Base-by-base conservation (phyloP, 1,140 invertebrate species). In the Battus philenor region DNA sequence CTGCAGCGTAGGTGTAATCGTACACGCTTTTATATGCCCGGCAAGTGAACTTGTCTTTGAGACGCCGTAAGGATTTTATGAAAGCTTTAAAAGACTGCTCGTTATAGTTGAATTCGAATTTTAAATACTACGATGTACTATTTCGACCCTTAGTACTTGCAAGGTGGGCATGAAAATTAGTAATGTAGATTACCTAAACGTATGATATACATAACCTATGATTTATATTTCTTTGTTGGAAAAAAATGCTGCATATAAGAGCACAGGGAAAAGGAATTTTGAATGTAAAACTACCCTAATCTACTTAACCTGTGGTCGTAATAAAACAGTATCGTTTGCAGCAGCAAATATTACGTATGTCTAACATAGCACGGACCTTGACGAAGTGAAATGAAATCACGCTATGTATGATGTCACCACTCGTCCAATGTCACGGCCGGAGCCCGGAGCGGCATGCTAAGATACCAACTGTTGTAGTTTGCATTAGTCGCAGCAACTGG, bases 371-470 rank as follows among this genome's bases (percentile, higher is more conserved):
- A 4, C 12, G 45, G 31, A 47, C 56, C 54, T 67, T 57, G 59
- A 24, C 20, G 43, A 4, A 59, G 38, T 49, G 49, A 49, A 38
- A 62, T 54, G 44, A 53, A 50, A 50, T 50, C 47, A 47, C 31
- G 43, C 32, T 48, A 57, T 44, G 47, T 50, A 50, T 53, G 54
- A 58, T 54, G 51, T 55, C 53, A 62, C 49, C 44, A 29, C 11
- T 20, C 47, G 47, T 57, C 46, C 59, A 62, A 59, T 59, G 62
- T 66, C 62, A 62, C 16, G 58, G 62, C 30, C 62, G 44, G 32
- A 3, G 39, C 17, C 32, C 17, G 17, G 13, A 45, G 4, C 32
- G 34, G 36, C 22, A 27, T 41, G 36, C 13, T 18, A 13, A 26
- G 16, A 38, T 29, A 38, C 12, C 13, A n/a, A n/a, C n/a, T n/a